Conservation (phyloP, 2,888 invertebrate species). For the Trissolcus japonicus region DNA sequence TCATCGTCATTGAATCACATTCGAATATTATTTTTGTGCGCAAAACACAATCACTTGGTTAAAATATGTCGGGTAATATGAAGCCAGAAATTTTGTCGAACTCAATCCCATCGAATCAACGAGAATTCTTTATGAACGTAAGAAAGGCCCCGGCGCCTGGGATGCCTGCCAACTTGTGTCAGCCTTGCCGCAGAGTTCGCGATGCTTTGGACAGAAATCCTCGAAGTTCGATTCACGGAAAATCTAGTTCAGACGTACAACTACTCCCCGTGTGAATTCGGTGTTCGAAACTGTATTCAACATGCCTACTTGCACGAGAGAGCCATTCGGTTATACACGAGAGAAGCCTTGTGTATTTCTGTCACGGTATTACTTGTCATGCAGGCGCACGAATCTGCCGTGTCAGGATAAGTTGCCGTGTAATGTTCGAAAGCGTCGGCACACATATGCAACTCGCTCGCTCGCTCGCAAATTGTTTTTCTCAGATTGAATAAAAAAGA, state of each 20-base stretch:
- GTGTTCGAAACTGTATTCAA: conserved; percentile 35
- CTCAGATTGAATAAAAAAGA: background rate
- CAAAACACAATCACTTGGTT: conserved; percentile 25
- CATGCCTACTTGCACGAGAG: conserved; percentile 44
- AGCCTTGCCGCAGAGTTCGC: conserved; percentile 35
- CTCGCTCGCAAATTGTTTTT: background rate
- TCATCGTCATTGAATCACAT: conserved; percentile 25
- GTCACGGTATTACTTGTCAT: conserved; percentile 51
- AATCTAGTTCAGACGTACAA: conserved; percentile 42
- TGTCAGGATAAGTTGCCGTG: conserved; percentile 28
- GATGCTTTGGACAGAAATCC: conserved; percentile 49
- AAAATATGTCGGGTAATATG: conserved; percentile 37
- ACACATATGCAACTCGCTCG: conserved; percentile 12
- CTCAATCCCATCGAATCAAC: conserved; percentile 46
- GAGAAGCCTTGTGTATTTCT: conserved; percentile 44
- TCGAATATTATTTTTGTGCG: conserved; percentile 38
- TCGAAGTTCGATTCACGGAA: conserved; percentile 48
- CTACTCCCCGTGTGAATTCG: conserved; percentile 41
- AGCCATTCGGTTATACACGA: conserved; percentile 45
- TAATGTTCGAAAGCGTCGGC: conserved; percentile 21
- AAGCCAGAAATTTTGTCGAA: conserved; percentile 53
- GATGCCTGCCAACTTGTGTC: conserved; percentile 47
- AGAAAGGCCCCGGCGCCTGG: conserved; percentile 32
- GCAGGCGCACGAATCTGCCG: conserved; percentile 34
- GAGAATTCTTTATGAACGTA: conserved; percentile 31